Conservation (phyloP, 2,797 vertebrate species). For the Coluber constrictor region DNA sequence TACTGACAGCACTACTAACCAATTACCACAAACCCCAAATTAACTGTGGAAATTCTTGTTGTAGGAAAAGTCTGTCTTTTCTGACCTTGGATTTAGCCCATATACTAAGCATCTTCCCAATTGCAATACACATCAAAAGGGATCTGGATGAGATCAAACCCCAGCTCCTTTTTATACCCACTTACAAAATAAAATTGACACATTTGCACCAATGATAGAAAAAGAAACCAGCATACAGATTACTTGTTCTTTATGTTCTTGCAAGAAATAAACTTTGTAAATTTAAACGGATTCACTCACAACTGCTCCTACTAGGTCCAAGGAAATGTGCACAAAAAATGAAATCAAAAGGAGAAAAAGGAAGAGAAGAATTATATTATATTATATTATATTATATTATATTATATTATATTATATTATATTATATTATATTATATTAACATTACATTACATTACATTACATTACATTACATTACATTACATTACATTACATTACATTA, state of each 20-base stretch:
- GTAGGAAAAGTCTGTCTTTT: neutral
- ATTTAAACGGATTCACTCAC: neutral
- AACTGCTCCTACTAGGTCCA: neutral
- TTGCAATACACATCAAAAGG: neutral
- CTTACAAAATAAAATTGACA: neutral
- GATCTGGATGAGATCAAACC: neutral
- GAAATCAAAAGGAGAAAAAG: slow-evolving; percentile 3
- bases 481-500: no score
- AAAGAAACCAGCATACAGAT: neutral
- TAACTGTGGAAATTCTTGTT: neutral
- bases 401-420: no score
- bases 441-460: neutral
- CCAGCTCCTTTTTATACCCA: neutral
- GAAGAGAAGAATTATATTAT: neutral
- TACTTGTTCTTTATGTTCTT: neutral
- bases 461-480: no score
- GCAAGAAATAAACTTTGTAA: neutral
- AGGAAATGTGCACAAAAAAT: neutral
- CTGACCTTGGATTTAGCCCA: neutral
- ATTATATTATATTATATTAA: neutral
- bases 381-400: no score
- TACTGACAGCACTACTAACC: neutral
- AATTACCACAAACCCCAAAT: neutral
- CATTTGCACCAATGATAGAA: neutral
- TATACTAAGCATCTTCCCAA: neutral